These are phyloP conservation scores for Aspidiotus rigidus DNA, from an alignment of 2,888 invertebrate genomes.

Conservation along the genomic window DNA sequence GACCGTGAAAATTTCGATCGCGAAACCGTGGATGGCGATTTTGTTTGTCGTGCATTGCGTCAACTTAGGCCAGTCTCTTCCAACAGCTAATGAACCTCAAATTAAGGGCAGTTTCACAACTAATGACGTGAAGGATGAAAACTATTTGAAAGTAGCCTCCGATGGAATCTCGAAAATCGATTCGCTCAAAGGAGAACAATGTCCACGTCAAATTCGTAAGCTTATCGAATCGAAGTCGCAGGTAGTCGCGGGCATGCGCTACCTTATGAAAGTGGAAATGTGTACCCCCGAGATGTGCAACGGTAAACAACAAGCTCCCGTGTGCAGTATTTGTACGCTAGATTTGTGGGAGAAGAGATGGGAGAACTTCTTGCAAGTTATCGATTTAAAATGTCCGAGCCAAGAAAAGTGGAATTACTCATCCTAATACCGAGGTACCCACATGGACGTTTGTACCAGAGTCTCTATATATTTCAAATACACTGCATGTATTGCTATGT, in stretches of 20 bases:
- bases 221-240: background rate
- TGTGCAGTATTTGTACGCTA: background rate
- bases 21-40: too few species aligned
- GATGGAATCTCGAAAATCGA: background rate
- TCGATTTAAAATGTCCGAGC: background rate
- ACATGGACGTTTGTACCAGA: too few species aligned
- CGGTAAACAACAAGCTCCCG: background rate
- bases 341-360: background rate
- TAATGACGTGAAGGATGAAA: background rate
- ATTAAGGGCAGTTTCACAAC: background rate
- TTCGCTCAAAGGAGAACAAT: background rate
- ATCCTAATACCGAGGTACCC: too few species aligned
- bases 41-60: too few species aligned
- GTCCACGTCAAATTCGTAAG: background rate
- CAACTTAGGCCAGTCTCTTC: too few species aligned
- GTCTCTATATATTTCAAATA: too few species aligned
- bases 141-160: background rate
- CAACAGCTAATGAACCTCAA: too few species aligned
- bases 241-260: background rate
- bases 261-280: background rate
- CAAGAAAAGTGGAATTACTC: too few species aligned
- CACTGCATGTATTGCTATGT: too few species aligned
- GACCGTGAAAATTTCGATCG: too few species aligned
- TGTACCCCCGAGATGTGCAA: background rate
- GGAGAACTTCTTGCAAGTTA: background rate